Evolutionary conservation across 2,113 vertebrate species (phyloP), one percentile per base, ranked within the genome.

Genomic region (Oreotrochilus melanogaster): DNA sequence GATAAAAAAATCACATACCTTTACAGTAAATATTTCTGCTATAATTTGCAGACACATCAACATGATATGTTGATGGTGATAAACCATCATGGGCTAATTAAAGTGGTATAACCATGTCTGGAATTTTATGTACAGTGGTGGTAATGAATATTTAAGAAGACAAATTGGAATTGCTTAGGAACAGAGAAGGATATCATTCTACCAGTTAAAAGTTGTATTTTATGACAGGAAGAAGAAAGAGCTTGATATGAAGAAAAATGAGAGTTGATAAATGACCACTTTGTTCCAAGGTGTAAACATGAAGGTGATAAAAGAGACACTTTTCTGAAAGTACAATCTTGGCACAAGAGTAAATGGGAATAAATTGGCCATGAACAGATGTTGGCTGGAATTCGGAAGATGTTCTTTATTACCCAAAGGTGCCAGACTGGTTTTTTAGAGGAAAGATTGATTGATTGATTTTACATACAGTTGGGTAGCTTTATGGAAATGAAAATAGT

Each of bases 361-460:
- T 84, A 92, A 88, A 92, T 78, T 86, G 51, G n/a, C 91, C 39
- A 71, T 45, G 61, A 92, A 74, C 79, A 93, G 82, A 80, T 95
- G 72, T 88, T 88, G 83, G 30, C 72, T 95, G 65, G 79, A 94
- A 94, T 71, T 19, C 74, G 64, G 65, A 92, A 83, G 65, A n/a
- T 64, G 18, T 39, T 27, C 35, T 24, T 71, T 89, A 50, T 76
- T 88, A 76, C 74, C 90, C 35, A 88, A 65, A 86, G 54, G 62
- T 92, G 24, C 64, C 50, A 51, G 72, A 78, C 37, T 58, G 56
- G 5, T 64, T 83, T 85, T 93, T 89, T 31, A 74, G 13, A 57
- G 45, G 30, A 56, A 85, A 31, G 4, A 14, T n/a, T n/a, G n/a
- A n/a, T n/a, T n/a, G n/a, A n/a, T 42, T 48, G 35, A n/a, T 57